phyloP scores from a whole-genome alignment of 2,113 vertebrate genomes.

The Hypanus sabinus region DNA sequence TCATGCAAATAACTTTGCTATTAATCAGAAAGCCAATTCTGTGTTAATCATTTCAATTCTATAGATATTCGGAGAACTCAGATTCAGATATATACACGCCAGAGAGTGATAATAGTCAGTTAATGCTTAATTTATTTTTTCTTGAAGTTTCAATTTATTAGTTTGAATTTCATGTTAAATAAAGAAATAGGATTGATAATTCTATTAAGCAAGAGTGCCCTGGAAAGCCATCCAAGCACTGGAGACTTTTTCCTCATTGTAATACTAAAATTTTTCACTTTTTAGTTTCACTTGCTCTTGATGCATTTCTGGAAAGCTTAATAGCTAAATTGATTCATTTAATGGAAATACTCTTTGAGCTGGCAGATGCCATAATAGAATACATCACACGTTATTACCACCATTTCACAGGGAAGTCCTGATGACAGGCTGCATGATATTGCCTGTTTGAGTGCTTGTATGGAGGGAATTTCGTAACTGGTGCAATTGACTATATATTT shows the following conservation, averaged over 20 bases:
- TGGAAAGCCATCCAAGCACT: neutral
- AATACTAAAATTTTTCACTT: neutral
- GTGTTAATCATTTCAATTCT: neutral
- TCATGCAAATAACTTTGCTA: no score
- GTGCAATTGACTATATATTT: neutral
- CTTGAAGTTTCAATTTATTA: neutral
- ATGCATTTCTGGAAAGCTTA: neutral
- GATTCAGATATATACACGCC: neutral
- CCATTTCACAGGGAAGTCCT: neutral
- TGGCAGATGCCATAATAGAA: neutral
- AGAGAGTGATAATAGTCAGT: neutral
- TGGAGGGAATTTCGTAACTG: neutral
- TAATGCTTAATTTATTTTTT: neutral
- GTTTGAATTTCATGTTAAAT: neutral
- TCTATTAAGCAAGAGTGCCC: neutral
- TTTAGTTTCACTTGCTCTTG: neutral
- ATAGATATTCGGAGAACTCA: neutral
- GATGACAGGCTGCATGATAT: neutral
- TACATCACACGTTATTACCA: neutral
- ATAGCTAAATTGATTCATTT: neutral
- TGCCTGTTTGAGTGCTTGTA: neutral
- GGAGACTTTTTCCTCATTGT: neutral
- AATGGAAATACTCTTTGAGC: neutral
- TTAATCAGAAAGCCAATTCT: no score
- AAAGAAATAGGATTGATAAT: neutral